Evolutionary conservation across 2,888 invertebrate genomes (phyloP).

Genomic region (Escarpia spicata): DNA sequence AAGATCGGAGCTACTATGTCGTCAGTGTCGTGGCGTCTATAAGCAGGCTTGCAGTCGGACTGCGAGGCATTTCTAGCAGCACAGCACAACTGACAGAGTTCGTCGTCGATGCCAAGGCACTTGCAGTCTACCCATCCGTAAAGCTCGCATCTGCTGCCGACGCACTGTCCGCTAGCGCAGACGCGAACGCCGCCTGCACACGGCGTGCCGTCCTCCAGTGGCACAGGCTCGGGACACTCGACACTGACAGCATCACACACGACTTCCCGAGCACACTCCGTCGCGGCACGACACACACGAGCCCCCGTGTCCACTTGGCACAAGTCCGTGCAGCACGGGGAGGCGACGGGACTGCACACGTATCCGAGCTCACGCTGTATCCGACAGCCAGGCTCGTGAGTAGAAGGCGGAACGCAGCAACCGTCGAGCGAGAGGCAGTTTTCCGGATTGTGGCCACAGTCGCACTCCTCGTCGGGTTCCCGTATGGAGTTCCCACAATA

Average conservation of each 20-base stretch:
- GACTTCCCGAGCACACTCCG: background rate
- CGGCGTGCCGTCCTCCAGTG: conserved; percentile 20
- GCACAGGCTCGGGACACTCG: conserved; percentile 21
- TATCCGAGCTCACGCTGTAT: conserved; percentile 14
- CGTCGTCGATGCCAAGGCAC: background rate
- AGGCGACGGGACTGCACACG: conserved; percentile 8
- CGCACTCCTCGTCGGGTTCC: conserved; percentile 18
- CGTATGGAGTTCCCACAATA: conserved; percentile 6
- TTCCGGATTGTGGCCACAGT: background rate
- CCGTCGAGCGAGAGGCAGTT: background rate
- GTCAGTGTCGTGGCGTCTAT: background rate
- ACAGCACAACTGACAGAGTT: conserved; percentile 16
- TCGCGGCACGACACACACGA: background rate
- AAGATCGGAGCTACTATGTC: background rate
- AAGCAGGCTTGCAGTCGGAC: conserved; percentile 4
- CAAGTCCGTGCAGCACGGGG: conserved; percentile 18
- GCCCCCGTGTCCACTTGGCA: conserved; percentile 18
- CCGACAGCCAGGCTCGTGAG: background rate
- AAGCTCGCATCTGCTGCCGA: background rate
- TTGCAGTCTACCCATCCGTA: conserved; percentile 20
- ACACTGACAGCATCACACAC: background rate
- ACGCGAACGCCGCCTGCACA: conserved; percentile 22
- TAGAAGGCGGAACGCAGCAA: background rate
- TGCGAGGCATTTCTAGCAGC: background rate
- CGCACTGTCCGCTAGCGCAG: conserved; percentile 8